Conservation (phyloP, 2,797 vertebrate genomes). For the Cryptoprocta ferox region DNA sequence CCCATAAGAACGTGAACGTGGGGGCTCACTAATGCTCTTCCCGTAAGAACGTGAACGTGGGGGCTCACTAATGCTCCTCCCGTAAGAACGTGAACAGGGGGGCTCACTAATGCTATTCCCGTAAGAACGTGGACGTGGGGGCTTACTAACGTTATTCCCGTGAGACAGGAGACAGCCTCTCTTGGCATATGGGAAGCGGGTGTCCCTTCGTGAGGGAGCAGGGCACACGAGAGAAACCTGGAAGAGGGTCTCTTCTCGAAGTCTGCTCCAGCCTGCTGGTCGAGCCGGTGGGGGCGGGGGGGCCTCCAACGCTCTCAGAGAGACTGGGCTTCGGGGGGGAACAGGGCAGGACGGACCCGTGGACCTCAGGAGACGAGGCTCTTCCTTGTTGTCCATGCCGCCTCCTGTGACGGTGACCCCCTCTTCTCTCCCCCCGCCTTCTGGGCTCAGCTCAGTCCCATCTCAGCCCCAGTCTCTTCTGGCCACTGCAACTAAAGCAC, state of each 20-base stretch:
- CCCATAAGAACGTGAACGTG: background rate
- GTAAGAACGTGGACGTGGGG: too few species aligned
- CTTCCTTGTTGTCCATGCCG: background rate
- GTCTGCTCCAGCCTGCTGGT: background rate
- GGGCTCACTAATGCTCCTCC: background rate
- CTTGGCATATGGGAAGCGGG: background rate
- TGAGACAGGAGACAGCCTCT: background rate
- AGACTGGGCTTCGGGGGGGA: too few species aligned
- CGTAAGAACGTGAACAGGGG: too few species aligned
- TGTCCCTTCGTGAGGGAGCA: background rate
- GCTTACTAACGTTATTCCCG: background rate
- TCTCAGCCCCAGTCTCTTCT: too few species aligned
- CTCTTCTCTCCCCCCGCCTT: background rate
- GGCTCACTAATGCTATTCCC: too few species aligned
- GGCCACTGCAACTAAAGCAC: too few species aligned
- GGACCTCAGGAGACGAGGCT: background rate
- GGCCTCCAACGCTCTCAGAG: too few species aligned
- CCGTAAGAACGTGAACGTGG: too few species aligned
- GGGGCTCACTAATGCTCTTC: too few species aligned
- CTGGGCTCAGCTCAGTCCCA: background rate
- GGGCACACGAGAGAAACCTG: background rate
- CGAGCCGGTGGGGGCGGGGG: accelerated
- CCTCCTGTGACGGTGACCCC: background rate
- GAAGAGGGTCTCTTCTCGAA: background rate
- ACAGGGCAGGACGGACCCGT: background rate